Evolutionary conservation across 2,113 vertebrate species (phyloP).

Genomic region (Platysternon megacephalum): DNA sequence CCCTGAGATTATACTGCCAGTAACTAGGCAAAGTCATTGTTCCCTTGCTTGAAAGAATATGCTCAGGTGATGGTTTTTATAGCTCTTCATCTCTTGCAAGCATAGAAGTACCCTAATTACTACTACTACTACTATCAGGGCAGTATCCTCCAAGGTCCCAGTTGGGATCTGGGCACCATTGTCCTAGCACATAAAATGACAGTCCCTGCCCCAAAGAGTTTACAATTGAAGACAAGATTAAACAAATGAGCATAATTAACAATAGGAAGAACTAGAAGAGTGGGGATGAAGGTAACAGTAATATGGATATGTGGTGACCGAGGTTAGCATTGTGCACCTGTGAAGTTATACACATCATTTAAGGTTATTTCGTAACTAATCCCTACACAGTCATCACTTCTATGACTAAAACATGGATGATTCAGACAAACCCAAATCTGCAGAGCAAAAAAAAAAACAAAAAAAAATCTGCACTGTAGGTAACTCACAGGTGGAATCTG

Average conservation of each 20-base stretch:
- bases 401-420: not conserved
- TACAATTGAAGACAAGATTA: not conserved
- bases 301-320: not conserved
- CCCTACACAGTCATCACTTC: not conserved
- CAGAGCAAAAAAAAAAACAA: not conserved
- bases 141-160: not conserved
- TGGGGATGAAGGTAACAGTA: not conserved
- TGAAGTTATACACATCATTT: too few species aligned
- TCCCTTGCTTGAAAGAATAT: not conserved
- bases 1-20: not conserved
- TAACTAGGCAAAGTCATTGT: not conserved
- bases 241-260: not conserved
- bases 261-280: not conserved
- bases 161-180: not conserved
- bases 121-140: too few species aligned
- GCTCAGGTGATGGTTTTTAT: not conserved
- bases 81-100: not conserved
- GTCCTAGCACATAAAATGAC: not conserved
- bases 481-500: not conserved
- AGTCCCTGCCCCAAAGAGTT: not conserved
- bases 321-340: not conserved
- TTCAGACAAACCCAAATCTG: not conserved
- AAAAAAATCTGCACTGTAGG: not conserved
- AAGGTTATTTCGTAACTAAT: not conserved
- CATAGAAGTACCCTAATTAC: not conserved